phyloP scores from a whole-genome alignment of 2,797 vertebrate genomes.

The Ptychadena robeensis region DNA sequence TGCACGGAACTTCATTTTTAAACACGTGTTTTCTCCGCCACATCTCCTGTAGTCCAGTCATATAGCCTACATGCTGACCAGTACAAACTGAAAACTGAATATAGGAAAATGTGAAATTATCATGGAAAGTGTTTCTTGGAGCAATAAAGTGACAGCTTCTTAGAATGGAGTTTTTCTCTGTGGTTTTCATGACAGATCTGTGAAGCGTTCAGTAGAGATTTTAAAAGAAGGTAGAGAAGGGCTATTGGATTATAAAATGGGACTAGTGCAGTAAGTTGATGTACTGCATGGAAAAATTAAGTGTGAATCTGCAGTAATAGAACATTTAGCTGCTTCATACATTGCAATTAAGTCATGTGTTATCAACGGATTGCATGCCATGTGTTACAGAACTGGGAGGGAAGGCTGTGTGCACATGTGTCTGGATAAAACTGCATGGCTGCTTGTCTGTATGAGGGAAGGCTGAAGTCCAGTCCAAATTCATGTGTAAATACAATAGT shows the following conservation, averaged over 20 bases:
- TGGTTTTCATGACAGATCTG: not conserved
- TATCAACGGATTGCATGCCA: not conserved
- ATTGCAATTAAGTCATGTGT: not conserved
- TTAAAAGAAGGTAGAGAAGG: constrained; percentile 8
- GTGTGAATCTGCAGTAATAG: not conserved
- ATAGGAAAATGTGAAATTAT: not conserved
- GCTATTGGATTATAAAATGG: not conserved
- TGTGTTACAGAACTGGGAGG: not conserved
- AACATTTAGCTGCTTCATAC: not conserved
- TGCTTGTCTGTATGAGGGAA: too few relatives aligned
- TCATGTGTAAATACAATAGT: too few relatives aligned
- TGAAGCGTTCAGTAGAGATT: constrained; percentile 10
- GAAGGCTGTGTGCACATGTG: too few relatives aligned
- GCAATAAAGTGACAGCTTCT: not conserved
- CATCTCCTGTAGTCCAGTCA: not conserved
- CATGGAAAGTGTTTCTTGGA: not conserved
- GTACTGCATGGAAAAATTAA: not conserved
- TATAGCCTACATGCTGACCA: not conserved
- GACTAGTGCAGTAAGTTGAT: not conserved
- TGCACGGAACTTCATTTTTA: constrained; percentile 31
- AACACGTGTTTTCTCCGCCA: constrained; percentile 15
- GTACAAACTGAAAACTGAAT: not conserved
- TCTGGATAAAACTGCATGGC: too few relatives aligned
- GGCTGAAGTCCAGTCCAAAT: too few relatives aligned
- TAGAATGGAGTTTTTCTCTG: not conserved